Conservation (phyloP, 2,113 vertebrate species). For the Daubentonia madagascariensis region DNA sequence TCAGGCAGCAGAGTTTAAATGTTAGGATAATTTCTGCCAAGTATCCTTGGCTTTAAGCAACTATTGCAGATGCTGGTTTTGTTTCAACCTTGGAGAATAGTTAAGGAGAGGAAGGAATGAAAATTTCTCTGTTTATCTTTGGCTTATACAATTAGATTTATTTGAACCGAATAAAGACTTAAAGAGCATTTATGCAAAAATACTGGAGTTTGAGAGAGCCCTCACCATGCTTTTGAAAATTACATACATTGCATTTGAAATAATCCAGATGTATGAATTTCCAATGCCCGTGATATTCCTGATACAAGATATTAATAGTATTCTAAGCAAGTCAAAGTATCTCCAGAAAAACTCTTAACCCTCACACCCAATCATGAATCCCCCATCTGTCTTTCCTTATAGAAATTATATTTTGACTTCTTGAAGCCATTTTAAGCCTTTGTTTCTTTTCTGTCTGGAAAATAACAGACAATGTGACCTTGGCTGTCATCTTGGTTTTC, state of each 20-base stretch:
- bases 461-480: conserved; percentile 56
- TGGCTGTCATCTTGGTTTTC: conserved; percentile 50
- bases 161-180: conserved; percentile 29
- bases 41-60: not conserved
- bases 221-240: not conserved
- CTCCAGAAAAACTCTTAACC: not conserved
- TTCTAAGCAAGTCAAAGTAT: conserved; percentile 3
- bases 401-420: conserved; percentile 51
- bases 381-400: not conserved
- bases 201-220: not conserved
- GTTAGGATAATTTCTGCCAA: not conserved
- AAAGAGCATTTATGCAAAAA: not conserved
- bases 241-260: not conserved
- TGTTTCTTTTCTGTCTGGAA: conserved; percentile 51
- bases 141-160: not conserved
- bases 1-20: not conserved
- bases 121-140: not conserved
- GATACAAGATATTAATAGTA: not conserved
- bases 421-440: conserved; percentile 9
- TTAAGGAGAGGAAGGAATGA: not conserved
- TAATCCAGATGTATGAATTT: not conserved
- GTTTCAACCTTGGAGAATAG: not conserved
- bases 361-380: not conserved
- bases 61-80: not conserved
- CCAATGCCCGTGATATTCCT: not conserved